Evolutionary conservation across 23 tunicate genomes (phyloP).

Genomic region (Ascidia mentula): DNA sequence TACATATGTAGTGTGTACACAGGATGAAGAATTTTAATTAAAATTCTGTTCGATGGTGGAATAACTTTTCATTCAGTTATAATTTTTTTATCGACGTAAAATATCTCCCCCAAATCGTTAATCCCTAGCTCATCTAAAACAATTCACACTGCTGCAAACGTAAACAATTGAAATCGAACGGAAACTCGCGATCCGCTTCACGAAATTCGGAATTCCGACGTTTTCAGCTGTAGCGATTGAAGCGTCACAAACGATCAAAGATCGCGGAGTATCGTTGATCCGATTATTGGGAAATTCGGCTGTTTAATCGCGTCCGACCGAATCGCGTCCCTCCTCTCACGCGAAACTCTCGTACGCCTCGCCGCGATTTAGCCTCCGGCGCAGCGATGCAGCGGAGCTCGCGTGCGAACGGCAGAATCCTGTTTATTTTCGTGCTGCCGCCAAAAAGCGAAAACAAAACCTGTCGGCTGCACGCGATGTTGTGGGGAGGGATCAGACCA

Average conservation of each 20-base stretch:
- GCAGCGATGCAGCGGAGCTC: background rate
- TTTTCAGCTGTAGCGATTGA: background rate
- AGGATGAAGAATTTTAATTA: no score
- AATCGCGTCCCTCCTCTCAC: background rate
- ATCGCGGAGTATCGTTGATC: background rate
- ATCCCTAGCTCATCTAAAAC: no score
- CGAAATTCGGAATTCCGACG: background rate
- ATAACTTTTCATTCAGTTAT: no score
- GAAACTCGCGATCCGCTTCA: background rate
- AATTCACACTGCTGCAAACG: no score
- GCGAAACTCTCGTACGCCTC: background rate
- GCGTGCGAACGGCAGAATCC: background rate
- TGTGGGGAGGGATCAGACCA: no score
- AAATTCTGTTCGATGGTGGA: no score
- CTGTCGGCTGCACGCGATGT: background rate
- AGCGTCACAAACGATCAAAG: background rate
- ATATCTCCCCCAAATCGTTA: no score
- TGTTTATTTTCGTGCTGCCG: conserved; percentile 6
- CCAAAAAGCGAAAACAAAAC: conserved; percentile 7
- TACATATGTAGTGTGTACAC: no score
- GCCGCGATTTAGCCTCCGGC: conserved; percentile 5
- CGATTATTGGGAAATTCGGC: conserved; percentile 4
- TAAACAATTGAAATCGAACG: background rate
- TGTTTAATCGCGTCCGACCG: background rate
- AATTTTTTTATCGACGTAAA: no score